Base-by-base conservation (phyloP, 1,140 invertebrate species). In the Homalodisca vitripennis region DNA sequence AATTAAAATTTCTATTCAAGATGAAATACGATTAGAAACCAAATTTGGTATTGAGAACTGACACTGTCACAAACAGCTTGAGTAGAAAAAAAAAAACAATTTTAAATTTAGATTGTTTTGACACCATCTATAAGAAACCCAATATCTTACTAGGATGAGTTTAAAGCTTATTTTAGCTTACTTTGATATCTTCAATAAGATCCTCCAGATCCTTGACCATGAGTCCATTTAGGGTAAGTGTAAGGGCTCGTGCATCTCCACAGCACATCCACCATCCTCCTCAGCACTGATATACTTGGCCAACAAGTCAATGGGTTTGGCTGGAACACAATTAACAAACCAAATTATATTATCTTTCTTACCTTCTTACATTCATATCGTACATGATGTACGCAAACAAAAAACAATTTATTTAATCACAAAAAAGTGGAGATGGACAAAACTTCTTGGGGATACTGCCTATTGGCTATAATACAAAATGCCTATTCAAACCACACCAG, bases 241-340 rank as follows among this genome's bases (percentile, higher is more conserved):
- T 98, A 99, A 0, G n/a, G 98, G 97, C 80, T 99, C 97, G 77
- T 98, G 94, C 93, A 99, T 97, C 83, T 99, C 97, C 27, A 98
- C 91, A 1, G 94, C 92, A n/a, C n/a, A n/a, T 79, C 94, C 92
- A 32, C 94, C 91, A 75, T 94, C 90, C 75, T 95, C 92, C 77
- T 97, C 93, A 0, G 92, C 91, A 78, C 91, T 94, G 29, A 99
- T 95, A 77, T 99, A 99, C 80, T 97, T 95, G 0, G 96, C 96
- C 48, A 99, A 81, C 63, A 99, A 83, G 86, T 99, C 98, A 74
- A 99, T 99, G 0, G 98, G 96, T 79, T 99, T 99, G 0, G 97
- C 97, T 86, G 76, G 51, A 78, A 78, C 55, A 30, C 34, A 29
- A 24, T 12, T 3, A 26, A 60, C 26, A 60, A 14, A 29, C 22